These are phyloP conservation scores for Podarcis muralis DNA, from an alignment of 2,113 vertebrate species.

Conservation along the genomic window DNA sequence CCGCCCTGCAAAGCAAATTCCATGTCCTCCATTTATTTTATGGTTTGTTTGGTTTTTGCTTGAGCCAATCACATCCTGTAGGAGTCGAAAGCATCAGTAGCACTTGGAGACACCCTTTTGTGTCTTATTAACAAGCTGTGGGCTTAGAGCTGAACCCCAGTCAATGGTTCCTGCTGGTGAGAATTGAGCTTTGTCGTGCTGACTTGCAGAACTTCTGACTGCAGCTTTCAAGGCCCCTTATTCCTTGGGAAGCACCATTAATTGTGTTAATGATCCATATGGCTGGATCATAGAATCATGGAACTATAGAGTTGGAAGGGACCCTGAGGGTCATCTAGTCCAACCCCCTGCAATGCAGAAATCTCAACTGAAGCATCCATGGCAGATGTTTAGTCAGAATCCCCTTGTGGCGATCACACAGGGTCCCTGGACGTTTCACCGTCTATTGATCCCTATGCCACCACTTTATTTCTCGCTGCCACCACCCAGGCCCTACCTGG, in stretches of 20 bases:
- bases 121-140: neutral
- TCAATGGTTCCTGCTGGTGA: neutral
- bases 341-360: too few relatives aligned
- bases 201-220: neutral
- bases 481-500: too few relatives aligned
- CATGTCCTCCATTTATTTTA: slow-evolving; percentile 47
- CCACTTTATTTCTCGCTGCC: too few relatives aligned
- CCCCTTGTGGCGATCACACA: too few relatives aligned
- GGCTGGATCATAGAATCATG: too few relatives aligned
- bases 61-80: slow-evolving; percentile 39
- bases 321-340: too few relatives aligned
- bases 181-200: neutral
- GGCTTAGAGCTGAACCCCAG: neutral
- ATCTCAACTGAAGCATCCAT: too few relatives aligned
- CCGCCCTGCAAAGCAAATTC: slow-evolving; percentile 59
- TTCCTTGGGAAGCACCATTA: neutral
- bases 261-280: neutral
- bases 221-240: neutral
- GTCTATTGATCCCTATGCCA: too few relatives aligned
- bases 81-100: slow-evolving; percentile 37
- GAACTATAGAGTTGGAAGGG: too few relatives aligned
- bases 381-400: too few relatives aligned
- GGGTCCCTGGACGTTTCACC: too few relatives aligned
- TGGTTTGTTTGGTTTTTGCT: slow-evolving; percentile 32
- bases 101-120: neutral